Evolutionary conservation across 2,797 vertebrate species (phyloP).

Genomic region (Poecilia gillii): DNA sequence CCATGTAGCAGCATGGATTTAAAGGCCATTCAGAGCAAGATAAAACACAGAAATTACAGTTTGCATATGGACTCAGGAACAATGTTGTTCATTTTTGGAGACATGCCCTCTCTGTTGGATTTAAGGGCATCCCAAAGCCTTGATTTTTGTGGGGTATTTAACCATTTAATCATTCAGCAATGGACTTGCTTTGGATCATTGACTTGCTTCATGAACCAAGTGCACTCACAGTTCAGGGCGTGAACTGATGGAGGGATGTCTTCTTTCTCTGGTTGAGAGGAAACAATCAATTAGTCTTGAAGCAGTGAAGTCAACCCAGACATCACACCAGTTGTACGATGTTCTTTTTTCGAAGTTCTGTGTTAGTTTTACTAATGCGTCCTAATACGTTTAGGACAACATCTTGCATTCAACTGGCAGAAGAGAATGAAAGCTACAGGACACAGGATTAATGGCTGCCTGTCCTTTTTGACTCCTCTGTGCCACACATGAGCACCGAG

Average conservation of each 20-base stretch:
- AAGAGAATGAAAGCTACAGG: constrained; percentile 11
- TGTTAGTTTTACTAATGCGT: neutral
- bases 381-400: neutral
- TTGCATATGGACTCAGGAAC: no score
- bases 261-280: no score
- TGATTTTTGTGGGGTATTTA: no score
- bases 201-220: no score
- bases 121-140: no score
- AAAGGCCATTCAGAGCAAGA: neutral
- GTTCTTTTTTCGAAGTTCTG: neutral
- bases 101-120: no score
- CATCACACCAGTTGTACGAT: neutral
- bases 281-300: neutral
- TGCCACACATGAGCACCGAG: constrained; percentile 36
- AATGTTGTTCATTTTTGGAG: no score
- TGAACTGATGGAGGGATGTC: no score
- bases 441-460: constrained; percentile 12
- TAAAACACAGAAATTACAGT: no score
- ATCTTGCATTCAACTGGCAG: neutral
- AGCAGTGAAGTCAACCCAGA: neutral
- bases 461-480: constrained; percentile 30
- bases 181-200: neutral
- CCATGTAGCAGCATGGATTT: no score
- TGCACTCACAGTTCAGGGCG: no score
- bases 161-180: neutral